Conservation (phyloP, 2,888 invertebrate species). For the Rhimphoctona megacephalus region DNA sequence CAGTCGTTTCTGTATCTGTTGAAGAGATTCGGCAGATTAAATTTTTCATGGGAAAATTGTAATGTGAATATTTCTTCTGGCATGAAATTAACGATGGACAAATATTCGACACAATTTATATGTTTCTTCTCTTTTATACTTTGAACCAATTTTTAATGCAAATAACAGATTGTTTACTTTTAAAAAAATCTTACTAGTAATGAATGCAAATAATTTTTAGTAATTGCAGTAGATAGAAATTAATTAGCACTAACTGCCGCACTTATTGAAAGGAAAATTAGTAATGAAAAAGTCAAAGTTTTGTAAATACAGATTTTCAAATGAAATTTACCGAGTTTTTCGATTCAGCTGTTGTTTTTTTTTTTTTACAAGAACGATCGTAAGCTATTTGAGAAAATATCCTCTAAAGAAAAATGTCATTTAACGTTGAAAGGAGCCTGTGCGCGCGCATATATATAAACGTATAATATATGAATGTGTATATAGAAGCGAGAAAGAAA, state of each 20-base stretch:
- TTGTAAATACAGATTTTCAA: not conserved
- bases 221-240: too few species aligned
- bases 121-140: not conserved
- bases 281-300: not conserved
- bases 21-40: not conserved
- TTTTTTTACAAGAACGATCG: not conserved
- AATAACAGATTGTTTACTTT: not conserved
- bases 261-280: not conserved
- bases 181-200: not conserved
- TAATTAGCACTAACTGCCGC: not conserved
- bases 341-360: not conserved
- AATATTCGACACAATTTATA: not conserved
- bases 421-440: not conserved
- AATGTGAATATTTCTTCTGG: too few species aligned
- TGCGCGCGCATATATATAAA: not conserved
- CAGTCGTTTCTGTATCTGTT: not conserved
- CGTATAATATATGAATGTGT: conserved; percentile 36
- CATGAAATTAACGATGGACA: not conserved
- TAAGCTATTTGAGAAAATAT: not conserved
- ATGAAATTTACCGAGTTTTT: not conserved
- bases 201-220: not conserved
- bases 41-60: not conserved
- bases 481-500: conserved; percentile 50
- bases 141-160: not conserved
- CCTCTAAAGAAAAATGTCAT: not conserved